These are phyloP conservation scores for Psylliodes chrysocephalus DNA, from an alignment of 2,888 invertebrate species.

Conservation along the genomic window DNA sequence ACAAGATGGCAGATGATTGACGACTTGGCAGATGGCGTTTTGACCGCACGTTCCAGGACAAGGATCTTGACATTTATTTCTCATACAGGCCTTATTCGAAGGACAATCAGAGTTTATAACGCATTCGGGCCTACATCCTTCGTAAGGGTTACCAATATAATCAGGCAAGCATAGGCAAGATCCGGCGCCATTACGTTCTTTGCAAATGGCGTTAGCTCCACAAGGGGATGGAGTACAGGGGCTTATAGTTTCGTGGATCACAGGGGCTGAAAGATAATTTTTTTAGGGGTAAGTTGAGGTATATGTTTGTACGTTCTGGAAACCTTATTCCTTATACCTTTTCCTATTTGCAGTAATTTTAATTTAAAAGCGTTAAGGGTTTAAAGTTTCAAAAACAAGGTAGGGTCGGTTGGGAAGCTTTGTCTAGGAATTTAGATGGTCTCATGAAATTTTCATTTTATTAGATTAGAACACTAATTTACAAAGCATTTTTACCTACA, in stretches of 20 bases:
- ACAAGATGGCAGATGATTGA: constrained; percentile 78
- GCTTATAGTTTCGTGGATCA: constrained; percentile 59
- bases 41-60: constrained; percentile 83
- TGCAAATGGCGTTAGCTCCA: constrained; percentile 75
- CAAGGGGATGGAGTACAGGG: constrained; percentile 77
- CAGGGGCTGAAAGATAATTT: constrained; percentile 49
- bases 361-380: not conserved
- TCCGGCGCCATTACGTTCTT: constrained; percentile 71
- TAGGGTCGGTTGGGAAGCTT: no score
- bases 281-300: constrained; percentile 21
- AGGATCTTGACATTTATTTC: constrained; percentile 81
- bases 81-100: constrained; percentile 77
- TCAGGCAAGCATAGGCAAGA: constrained; percentile 77
- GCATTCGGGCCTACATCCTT: constrained; percentile 82
- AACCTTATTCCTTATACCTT: not conserved
- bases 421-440: no score
- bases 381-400: not conserved
- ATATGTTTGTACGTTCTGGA: not conserved
- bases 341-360: no score
- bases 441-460: no score
- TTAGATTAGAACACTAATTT: no score
- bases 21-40: constrained; percentile 79
- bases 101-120: constrained; percentile 77
- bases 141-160: constrained; percentile 81
- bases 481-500: no score